A percentile compares a stretch with the other conserved stretches of the same genome.
phyloP scores from a whole-genome alignment of 2,797 vertebrate genomes.

The Spinibarbus caldwelli region DNA sequence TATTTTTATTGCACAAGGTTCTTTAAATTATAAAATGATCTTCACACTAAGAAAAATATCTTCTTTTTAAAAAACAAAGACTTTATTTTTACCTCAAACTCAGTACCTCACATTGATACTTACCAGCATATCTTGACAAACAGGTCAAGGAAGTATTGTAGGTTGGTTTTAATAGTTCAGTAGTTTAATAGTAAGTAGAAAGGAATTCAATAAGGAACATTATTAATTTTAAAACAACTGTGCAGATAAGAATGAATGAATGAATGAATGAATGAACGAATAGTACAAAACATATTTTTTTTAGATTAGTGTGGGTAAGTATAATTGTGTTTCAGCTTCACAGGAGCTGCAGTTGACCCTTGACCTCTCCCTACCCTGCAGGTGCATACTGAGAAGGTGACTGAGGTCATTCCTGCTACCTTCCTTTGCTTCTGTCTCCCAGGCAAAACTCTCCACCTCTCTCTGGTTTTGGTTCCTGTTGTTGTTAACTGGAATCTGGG shows the following conservation, averaged over 20 bases:
- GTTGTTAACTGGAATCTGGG: conserved; percentile 28
- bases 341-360: conserved; percentile 40
- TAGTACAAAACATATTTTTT: neutral
- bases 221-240: neutral
- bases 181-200: too few species aligned
- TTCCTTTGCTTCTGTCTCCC: conserved; percentile 8
- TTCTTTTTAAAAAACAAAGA: too few species aligned
- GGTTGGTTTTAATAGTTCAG: neutral
- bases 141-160: neutral
- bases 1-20: neutral
- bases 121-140: neutral
- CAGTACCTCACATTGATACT: too few species aligned
- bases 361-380: conserved; percentile 47
- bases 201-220: neutral
- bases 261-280: neutral
- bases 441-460: conserved; percentile 14
- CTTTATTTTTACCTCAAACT: neutral
- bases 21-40: neutral
- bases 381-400: conserved; percentile 44
- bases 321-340: conserved; percentile 45
- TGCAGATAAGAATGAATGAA: neutral
- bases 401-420: conserved; percentile 26
- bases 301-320: conserved; percentile 41
- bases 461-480: conserved; percentile 21
- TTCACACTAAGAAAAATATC: neutral